Base-by-base conservation (phyloP, 2,888 invertebrate genomes). In the Cheilosia grossa region DNA sequence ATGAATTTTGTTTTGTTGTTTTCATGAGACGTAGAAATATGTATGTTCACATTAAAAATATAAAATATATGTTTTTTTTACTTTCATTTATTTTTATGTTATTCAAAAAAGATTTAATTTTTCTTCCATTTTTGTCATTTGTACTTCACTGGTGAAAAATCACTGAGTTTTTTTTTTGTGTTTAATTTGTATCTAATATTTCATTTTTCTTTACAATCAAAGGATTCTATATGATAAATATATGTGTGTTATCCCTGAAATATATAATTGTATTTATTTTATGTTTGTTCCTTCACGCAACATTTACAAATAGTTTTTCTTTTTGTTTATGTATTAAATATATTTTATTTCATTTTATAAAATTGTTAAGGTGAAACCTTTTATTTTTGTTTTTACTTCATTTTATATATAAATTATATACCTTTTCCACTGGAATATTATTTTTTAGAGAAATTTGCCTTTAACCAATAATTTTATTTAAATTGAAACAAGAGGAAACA, bases 111-210 rank as follows among this genome's bases (percentile, higher is more conserved):
- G 59, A 72, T 79, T 72, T 64, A n/a, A 73, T 78, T 79, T 86
- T 81, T 67, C 64, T 80, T 87, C 77, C 66, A 61, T 77, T 86
- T 69, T 82, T 85, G 90, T 90, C 89, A 90, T 92, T 92, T 92
- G 92, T 92, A 92, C 92, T 92, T 91, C 89, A 90, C 91, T 91
- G 92, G 92, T 92, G 91, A 90, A 91, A 85, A 91, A 91, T 92
- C 92, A 92, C 92, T 92, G 92, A 92, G 91, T 90, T 91, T 88
- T 89, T 87, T 58, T 64, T 56, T 75, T 80, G 70, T 73, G 69
- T 79, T 86, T 72, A 63, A 78, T 74, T 77, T 78, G 47, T 86
- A 83, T 80, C 79, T 85, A 79, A 69, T 80, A 67, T 78, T 80
- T 82, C 63, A 30, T 74, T 61, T 54, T 61, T 70, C 47, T 79